Evolutionary conservation across 2,113 vertebrate genomes (phyloP).

Genomic region (Tetrax tetrax): DNA sequence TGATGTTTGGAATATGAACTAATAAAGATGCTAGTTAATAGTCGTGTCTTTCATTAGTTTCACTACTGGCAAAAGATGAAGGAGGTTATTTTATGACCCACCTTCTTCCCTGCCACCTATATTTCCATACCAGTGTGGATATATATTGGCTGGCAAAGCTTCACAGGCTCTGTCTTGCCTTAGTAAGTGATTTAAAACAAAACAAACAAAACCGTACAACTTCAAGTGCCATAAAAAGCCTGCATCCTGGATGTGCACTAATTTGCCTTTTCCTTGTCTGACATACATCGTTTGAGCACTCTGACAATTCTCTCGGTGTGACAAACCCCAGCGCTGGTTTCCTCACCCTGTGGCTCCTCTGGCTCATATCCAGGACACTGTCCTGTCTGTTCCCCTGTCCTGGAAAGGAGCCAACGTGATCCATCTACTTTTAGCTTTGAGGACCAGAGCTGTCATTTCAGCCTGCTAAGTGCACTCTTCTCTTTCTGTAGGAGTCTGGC

Average conservation of each 20-base stretch:
- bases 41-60: background rate
- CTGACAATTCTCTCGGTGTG: background rate
- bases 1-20: background rate
- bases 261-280: background rate
- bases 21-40: background rate
- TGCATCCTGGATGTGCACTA: background rate
- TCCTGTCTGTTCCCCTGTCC: background rate
- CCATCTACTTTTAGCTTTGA: background rate
- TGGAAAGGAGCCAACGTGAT: background rate
- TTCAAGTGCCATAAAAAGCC: background rate
- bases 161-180: background rate
- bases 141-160: background rate
- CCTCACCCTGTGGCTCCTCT: background rate
- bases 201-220: background rate
- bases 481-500: background rate
- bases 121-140: background rate
- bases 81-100: background rate
- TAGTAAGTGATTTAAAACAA: background rate
- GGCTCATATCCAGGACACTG: background rate
- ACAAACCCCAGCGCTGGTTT: background rate
- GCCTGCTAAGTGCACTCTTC: background rate
- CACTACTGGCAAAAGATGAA: background rate
- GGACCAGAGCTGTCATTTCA: background rate
- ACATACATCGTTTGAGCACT: fast-evolving
- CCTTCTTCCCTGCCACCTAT: background rate